Percentiles rank a stretch among this genome's conserved stretches.
phyloP scores from a whole-genome alignment of 2,888 invertebrate species.

The Yponomeuta plumbellus region DNA sequence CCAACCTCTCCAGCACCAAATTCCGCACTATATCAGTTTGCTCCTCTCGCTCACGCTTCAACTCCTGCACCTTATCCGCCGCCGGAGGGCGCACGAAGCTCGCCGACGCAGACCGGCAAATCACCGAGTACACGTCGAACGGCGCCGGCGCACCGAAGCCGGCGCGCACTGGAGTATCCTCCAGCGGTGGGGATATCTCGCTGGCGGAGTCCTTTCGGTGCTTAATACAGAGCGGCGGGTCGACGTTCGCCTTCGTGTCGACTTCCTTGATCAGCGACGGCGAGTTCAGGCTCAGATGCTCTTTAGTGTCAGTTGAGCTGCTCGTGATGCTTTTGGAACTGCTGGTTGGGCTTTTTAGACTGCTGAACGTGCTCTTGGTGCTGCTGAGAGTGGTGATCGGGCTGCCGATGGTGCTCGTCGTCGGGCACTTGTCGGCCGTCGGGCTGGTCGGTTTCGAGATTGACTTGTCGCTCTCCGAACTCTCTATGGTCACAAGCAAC shows the following conservation, averaged over 20 bases:
- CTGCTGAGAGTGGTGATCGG: background rate
- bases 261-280: conserved; percentile 1
- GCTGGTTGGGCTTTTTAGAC: background rate
- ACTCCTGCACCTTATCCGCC: conserved; percentile 82
- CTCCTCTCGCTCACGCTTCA: conserved; percentile 86
- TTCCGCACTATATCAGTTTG: conserved; percentile 90
- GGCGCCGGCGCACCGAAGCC: conserved; percentile 27
- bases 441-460: conserved; percentile 15
- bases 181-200: conserved; percentile 50
- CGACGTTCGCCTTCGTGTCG: background rate
- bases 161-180: conserved; percentile 38
- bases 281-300: background rate
- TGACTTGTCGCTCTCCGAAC: conserved; percentile 35
- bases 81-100: conserved; percentile 51
- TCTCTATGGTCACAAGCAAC: conserved; percentile 34
- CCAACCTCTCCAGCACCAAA: conserved; percentile 86
- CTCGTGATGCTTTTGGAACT: background rate
- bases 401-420: background rate
- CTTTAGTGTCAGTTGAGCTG: background rate
- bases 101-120: conserved; percentile 67
- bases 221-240: too few relatives aligned
- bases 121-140: conserved; percentile 52
- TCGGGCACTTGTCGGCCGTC: background rate
- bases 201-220: conserved; percentile 22
- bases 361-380: background rate